Percentiles rank a stretch among this genome's conserved stretches.
Conservation (phyloP, 2,888 invertebrate genomes). For the Cantharis rufa region DNA sequence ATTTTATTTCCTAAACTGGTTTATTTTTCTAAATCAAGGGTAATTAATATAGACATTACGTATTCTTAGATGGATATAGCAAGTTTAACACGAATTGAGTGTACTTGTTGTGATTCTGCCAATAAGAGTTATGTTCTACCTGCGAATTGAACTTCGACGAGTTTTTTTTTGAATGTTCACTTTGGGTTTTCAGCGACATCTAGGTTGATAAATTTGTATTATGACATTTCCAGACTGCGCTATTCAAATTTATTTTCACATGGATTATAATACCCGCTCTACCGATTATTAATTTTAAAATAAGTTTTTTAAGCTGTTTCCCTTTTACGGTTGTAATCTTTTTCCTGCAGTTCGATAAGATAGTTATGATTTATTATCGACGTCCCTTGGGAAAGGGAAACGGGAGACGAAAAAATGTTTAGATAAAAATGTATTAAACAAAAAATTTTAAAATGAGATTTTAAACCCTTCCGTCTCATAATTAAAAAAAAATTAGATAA, state of each 20-base stretch:
- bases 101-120: background rate
- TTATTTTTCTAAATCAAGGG: background rate
- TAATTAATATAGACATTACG: background rate
- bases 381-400: background rate
- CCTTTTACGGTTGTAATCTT: background rate
- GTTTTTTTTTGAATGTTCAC: background rate
- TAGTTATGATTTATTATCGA: constrained; percentile 1
- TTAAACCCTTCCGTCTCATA: background rate
- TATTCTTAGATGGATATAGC: background rate
- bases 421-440: background rate
- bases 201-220: background rate
- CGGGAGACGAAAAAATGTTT: background rate
- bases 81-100: background rate
- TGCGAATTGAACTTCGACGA: background rate
- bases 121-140: background rate
- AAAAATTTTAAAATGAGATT: background rate
- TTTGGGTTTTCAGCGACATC: background rate
- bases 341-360: constrained; percentile 1
- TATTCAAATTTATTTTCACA: background rate
- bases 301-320: background rate
- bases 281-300: background rate
- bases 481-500: background rate
- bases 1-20: background rate
- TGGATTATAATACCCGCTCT: background rate
- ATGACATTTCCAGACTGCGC: background rate